Evolutionary conservation across 2,797 vertebrate species (phyloP), one percentile per base, ranked within the genome.

Genomic region (Paguma larvata): DNA sequence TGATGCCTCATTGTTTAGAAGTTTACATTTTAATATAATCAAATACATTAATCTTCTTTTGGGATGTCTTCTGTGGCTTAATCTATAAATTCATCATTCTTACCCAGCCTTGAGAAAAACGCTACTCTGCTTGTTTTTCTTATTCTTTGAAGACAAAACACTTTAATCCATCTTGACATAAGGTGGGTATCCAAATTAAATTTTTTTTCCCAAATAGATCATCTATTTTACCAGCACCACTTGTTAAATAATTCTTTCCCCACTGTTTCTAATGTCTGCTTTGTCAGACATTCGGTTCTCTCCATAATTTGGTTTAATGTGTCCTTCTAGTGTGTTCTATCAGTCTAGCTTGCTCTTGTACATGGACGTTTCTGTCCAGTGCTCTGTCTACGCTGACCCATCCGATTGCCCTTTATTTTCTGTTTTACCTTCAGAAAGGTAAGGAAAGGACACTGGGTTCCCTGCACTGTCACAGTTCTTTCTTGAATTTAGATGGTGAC

Each of bases 81-180:
- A 92, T 88, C 34, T 94, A 4, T 73, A 87, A 93, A 91, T 92
- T 78, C 91, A 94, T 48, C 67, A 27, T 94, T 87, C 70, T 73
- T 48, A 38, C 67, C 18, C 5, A 83, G 83, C 38, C 48, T 87
- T 94, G 86, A 85, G 63, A 62, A 84, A 46, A 94, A 18, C 10
- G 46, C 23, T 68, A 51, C 38, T 41, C 65, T 27, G 30, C 73
- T 79, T 88, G 59, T 56, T 88, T 78, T 53, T 91, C 85, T 51
- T 63, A 38, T 63, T 86, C 53, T 83, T 92, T 70, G 72, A 84
- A 88, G 90, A 94, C 83, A 83, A 80, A 72, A 38, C 2, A 32
- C 78, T 79, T 89, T 38, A 72, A 83, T 89, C 23, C 56, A 68
- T 86, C 80, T 85, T 82, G 72, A 90, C 84, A 84, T 44, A 91